phyloP scores from a whole-genome alignment of 2,888 invertebrate genomes.

The Euphydryas editha region DNA sequence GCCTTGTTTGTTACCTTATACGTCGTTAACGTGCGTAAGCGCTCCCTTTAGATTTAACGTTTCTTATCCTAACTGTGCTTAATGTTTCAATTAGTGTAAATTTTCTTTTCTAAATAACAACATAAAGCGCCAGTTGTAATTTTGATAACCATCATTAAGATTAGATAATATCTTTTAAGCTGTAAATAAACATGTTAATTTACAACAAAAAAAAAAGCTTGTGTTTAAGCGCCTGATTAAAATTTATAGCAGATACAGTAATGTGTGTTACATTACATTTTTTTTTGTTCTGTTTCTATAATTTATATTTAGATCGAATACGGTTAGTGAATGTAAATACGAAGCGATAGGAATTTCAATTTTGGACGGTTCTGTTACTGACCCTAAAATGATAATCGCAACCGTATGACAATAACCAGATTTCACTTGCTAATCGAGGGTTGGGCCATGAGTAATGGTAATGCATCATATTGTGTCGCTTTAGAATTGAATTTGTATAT shows the following conservation, averaged over 20 bases:
- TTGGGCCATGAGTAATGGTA: constrained; percentile 12
- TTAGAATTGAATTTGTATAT: constrained; percentile 9
- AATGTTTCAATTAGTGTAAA: constrained; percentile 22
- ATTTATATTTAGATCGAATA: not conserved
- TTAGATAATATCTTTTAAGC: too few species aligned
- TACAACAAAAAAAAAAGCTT: not conserved
- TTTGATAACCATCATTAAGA: too few species aligned
- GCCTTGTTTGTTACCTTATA: constrained; percentile 27
- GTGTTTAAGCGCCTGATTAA: not conserved
- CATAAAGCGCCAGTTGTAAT: not conserved
- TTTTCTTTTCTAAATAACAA: not conserved
- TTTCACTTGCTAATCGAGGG: constrained; percentile 40
- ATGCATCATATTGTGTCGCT: constrained; percentile 22
- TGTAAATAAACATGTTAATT: not conserved
- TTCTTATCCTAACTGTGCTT: constrained; percentile 5
- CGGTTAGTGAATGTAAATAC: not conserved
- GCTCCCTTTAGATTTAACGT: constrained; percentile 16
- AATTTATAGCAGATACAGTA: not conserved
- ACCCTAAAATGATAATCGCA: constrained; percentile 26
- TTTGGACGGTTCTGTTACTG: constrained; percentile 22
- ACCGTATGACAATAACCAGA: constrained; percentile 35
- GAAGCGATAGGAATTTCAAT: constrained; percentile 19
- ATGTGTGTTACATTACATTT: not conserved
- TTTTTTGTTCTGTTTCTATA: not conserved
- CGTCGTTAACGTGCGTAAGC: constrained; percentile 11